Percentiles rank a stretch among this genome's conserved stretches.
Evolutionary conservation across 2,888 invertebrate species (phyloP).

Genomic region (Aproaerema taeniolella): DNA sequence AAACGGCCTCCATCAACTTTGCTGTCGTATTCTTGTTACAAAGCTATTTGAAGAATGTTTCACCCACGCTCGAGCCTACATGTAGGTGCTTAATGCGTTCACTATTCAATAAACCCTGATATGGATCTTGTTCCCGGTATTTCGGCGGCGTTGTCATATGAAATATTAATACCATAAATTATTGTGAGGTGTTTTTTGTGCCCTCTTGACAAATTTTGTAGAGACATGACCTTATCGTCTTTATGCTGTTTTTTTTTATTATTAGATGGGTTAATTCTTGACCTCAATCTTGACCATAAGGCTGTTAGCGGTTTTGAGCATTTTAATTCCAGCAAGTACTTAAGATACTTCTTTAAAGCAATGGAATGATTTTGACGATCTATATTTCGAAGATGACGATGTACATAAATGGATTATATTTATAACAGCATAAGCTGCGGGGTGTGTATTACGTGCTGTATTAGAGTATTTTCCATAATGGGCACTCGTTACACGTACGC

Average conservation of each 20-base stretch:
- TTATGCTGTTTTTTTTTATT: background rate
- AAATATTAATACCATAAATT: conserved; percentile 49
- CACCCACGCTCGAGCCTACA: conserved; percentile 42
- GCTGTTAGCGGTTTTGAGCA: no score
- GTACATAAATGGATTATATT: no score
- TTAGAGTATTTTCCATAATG: conserved; percentile 19
- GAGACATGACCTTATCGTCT: background rate
- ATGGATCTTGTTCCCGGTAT: conserved; percentile 56
- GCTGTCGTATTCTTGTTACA: conserved; percentile 52
- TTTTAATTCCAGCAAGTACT: no score
- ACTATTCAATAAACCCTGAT: conserved; percentile 52
- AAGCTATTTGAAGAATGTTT: conserved; percentile 51
- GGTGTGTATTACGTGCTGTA: conserved; percentile 2
- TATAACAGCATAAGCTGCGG: background rate
- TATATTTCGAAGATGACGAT: no score
- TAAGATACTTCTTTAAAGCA: no score
- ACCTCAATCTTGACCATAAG: no score
- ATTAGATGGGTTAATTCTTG: no score
- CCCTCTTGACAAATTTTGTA: conserved; percentile 7
- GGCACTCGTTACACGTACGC: conserved; percentile 25
- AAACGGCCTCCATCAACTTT: conserved; percentile 15
- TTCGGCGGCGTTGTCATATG: conserved; percentile 39
- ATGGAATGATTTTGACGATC: no score
- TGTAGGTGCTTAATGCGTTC: conserved; percentile 60
- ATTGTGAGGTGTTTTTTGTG: conserved; percentile 23